Base-by-base conservation (phyloP, 2,888 invertebrate species). In the Eurois occulta region DNA sequence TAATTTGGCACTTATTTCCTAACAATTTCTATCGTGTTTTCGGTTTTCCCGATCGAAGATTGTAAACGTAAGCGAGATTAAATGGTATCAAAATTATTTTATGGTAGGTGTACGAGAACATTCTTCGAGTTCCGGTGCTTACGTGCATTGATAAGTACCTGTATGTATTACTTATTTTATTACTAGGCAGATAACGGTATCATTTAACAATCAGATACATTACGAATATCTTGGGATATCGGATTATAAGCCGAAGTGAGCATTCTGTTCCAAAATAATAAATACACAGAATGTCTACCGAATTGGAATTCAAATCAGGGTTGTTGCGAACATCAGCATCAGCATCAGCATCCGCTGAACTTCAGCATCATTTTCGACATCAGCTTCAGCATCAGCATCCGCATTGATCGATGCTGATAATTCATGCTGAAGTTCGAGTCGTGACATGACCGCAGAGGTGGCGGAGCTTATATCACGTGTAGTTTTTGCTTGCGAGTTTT, bases 111-210 rank as follows among this genome's bases (percentile, higher is more conserved):
- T 46, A 67, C 41, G 16, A 72, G 24, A 70, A 73, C 24, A 38
- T 66, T 55, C 65, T 38, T 24, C 5, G 24, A 28, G 10, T 46
- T 81, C 71, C 79, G 60, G 84, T 72, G 8, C 72, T 18, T 28
- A 73, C 38, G n/a, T 74, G 70, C 67, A 74, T 64, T 82, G 85
- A 80, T 80, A 80, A 80, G 13, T 60, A 60, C 60, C 32, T 58
- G n/a, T n/a, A 28, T 70, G 11, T 72, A 18, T 72, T 35, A 76
- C 10, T 35, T 69, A 13, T 52, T 68, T 62, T 80, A 72, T 82
- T 48, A 67, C 55, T 28, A 84, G 28, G 62, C 16, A 16, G 72
- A 80, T 73, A 73, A 35, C 4, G n/a, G 16, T 24, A 69, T 72
- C n/a, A 24, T 38, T 16, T 24, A 65, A 43, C 58, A 60, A 65